Evolutionary conservation across 2,113 vertebrate species (phyloP).

Genomic region (Anolis sagrei): DNA sequence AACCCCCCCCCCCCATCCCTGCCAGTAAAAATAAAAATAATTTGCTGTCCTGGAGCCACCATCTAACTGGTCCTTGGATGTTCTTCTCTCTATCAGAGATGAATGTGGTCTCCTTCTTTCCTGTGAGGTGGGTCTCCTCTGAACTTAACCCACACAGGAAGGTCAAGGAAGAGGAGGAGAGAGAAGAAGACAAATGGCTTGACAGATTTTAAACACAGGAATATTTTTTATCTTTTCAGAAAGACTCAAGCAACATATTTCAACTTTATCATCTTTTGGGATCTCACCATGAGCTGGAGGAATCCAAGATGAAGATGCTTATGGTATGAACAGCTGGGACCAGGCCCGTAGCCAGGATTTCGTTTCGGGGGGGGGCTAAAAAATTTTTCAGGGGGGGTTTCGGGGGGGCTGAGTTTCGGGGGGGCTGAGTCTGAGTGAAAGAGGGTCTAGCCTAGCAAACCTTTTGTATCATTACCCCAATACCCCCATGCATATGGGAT

Average conservation of each 20-base stretch:
- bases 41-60: too few relatives aligned
- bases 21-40: too few relatives aligned
- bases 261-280: background rate
- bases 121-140: background rate
- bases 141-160: background rate
- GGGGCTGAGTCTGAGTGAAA: too few relatives aligned
- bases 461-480: too few relatives aligned
- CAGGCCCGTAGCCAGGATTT: too few relatives aligned
- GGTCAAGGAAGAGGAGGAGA: background rate
- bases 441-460: too few relatives aligned
- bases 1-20: too few relatives aligned
- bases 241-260: conserved; percentile 15
- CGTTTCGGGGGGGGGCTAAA: too few relatives aligned
- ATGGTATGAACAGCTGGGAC: rapidly evolving
- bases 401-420: too few relatives aligned
- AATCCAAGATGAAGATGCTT: background rate
- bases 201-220: background rate
- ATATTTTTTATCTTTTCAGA: background rate
- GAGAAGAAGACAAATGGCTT: background rate
- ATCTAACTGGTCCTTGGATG: background rate
- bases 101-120: background rate
- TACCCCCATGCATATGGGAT: too few relatives aligned
- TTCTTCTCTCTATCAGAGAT: background rate
- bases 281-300: background rate
- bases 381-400: too few relatives aligned